Percentiles rank a stretch among this genome's conserved stretches.
These are phyloP conservation scores for western clawed frog (Xenopus tropicalis) DNA, from an alignment of 2,113 vertebrate species.

Conservation along the genomic window DNA sequence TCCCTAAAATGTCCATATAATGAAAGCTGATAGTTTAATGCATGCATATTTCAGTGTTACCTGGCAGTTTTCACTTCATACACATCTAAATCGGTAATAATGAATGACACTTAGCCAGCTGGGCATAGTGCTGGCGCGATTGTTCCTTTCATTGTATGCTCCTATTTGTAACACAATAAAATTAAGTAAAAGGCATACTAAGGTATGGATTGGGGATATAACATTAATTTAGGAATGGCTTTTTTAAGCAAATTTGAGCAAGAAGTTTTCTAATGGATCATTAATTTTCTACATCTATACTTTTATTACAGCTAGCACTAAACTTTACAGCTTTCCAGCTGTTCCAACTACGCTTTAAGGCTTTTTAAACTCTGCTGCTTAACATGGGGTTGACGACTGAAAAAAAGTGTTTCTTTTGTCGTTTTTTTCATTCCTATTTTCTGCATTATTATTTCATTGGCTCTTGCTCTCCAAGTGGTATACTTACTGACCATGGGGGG, in stretches of 20 bases:
- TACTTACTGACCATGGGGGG: neutral
- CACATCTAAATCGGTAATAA: neutral
- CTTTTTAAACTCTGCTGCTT: slow-evolving; percentile 7
- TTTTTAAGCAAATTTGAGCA: slow-evolving; percentile 12
- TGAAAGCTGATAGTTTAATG: neutral
- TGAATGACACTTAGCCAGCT: neutral
- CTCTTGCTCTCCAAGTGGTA: neutral
- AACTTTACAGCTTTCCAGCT: slow-evolving; percentile 35
- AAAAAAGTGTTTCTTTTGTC: neutral
- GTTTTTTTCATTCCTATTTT: neutral
- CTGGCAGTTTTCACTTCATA: neutral
- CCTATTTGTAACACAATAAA: slow-evolving; percentile 5
- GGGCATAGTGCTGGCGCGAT: neutral
- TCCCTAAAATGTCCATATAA: too few species aligned
- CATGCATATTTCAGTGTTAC: neutral
- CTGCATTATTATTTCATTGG: neutral
- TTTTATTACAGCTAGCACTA: slow-evolving; percentile 30
- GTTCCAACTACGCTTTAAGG: slow-evolving; percentile 19
- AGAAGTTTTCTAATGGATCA: slow-evolving; percentile 30
- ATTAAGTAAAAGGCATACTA: neutral
- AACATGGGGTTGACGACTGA: neutral
- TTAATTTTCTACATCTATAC: slow-evolving; percentile 34
- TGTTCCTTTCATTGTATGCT: neutral
- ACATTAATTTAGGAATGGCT: slow-evolving; percentile 4
- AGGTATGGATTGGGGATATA: neutral